Conservation (phyloP, 2,888 invertebrate genomes). For the Drosophila atripex region DNA sequence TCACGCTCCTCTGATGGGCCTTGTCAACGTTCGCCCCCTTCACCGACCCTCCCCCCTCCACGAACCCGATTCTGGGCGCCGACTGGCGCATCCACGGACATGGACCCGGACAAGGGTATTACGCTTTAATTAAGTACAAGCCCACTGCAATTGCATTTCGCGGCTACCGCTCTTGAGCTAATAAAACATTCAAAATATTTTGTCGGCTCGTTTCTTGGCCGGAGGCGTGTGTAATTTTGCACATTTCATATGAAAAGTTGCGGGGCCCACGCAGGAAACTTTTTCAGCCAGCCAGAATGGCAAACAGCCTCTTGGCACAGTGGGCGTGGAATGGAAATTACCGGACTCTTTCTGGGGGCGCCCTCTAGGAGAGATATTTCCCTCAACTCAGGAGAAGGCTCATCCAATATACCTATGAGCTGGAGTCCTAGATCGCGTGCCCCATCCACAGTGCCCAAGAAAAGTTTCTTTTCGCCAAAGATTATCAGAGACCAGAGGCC, state of each 20-base stretch:
- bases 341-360: not conserved
- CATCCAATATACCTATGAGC: not conserved
- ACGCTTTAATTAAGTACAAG: conserved; percentile 62
- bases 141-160: conserved; percentile 54
- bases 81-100: not conserved
- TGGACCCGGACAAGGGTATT: conserved; percentile 25
- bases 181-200: conserved; percentile 66
- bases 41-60: not conserved
- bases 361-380: not conserved
- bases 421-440: not conserved
- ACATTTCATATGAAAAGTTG: conserved; percentile 67
- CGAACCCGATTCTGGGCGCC: not conserved
- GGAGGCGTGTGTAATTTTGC: conserved; percentile 54
- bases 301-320: conserved; percentile 16
- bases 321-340: conserved; percentile 5
- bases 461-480: conserved; percentile 53
- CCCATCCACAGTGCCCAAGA: conserved; percentile 39
- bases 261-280: conserved; percentile 42
- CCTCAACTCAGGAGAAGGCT: not conserved
- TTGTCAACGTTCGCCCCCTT: conserved; percentile 47
- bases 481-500: conserved; percentile 47
- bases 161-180: conserved; percentile 32
- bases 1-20: conserved; percentile 61
- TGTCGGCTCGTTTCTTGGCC: conserved; percentile 51
- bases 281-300: conserved; percentile 17